Percentiles rank a stretch among this genome's conserved stretches.
phyloP scores from a whole-genome alignment of 2,113 vertebrate species.

The Lophochroa leadbeateri region DNA sequence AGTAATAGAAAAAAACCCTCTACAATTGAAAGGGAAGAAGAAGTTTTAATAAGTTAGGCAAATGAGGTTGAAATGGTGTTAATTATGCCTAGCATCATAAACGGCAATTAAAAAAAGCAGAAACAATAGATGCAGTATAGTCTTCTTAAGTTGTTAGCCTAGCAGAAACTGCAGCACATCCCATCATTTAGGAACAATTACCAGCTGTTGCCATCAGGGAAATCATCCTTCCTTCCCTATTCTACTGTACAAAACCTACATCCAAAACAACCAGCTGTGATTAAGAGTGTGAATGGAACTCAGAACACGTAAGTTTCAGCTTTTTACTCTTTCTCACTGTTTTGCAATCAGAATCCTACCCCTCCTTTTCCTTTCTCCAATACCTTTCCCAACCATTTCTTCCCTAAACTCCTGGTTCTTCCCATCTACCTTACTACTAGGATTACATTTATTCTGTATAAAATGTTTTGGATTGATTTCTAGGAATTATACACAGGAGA shows the following conservation, averaged over 20 bases:
- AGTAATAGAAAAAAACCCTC: neutral
- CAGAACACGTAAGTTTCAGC: fast-evolving
- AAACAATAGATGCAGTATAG: neutral
- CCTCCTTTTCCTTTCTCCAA: neutral
- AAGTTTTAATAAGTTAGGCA: slow-evolving; percentile 18
- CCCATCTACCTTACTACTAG: neutral
- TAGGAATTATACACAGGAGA: neutral
- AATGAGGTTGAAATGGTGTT: neutral
- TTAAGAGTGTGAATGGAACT: neutral
- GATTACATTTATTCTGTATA: neutral
- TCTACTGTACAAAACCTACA: neutral
- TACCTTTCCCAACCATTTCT: neutral
- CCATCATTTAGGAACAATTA: neutral
- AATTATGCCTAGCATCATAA: slow-evolving; percentile 26
- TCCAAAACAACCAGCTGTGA: neutral
- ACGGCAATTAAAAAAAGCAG: slow-evolving; percentile 10
- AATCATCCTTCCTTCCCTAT: neutral
- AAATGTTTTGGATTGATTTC: neutral
- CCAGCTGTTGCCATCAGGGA: slow-evolving; percentile 25
- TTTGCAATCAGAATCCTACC: neutral
- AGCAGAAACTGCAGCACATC: neutral
- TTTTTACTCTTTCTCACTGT: neutral
- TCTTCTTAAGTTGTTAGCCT: neutral
- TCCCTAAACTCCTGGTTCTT: neutral
- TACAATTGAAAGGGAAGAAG: neutral